Evolutionary conservation across 2,113 vertebrate species (phyloP).

Genomic region (Mastomys coucha): DNA sequence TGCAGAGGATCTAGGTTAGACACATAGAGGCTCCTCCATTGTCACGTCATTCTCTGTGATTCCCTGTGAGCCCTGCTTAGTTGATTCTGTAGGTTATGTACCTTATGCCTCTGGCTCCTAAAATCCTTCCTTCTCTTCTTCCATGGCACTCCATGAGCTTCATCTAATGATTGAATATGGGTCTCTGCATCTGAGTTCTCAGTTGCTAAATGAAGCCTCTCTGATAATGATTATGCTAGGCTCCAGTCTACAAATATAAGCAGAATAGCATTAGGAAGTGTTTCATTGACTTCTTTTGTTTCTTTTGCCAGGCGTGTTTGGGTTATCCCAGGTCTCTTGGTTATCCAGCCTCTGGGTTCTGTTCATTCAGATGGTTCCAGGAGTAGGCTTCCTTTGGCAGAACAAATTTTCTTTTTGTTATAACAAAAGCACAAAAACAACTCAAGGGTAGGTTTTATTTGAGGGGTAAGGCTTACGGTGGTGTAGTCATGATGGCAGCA

Average conservation of each 20-base stretch:
- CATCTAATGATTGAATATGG: neutral
- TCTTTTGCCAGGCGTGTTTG: neutral
- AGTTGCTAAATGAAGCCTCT: too few relatives aligned
- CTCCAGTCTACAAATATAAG: neutral
- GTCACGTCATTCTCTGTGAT: neutral
- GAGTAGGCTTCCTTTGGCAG: neutral
- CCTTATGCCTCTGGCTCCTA: neutral
- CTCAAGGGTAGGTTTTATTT: neutral
- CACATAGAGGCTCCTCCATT: neutral
- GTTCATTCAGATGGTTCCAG: neutral
- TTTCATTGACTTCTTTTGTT: neutral
- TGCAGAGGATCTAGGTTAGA: neutral
- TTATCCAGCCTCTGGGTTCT: neutral
- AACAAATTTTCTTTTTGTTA: neutral
- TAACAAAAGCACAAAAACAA: neutral
- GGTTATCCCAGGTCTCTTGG: neutral
- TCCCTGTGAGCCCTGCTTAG: neutral
- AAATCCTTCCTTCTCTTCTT: neutral
- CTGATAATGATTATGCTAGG: neutral
- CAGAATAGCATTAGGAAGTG: neutral
- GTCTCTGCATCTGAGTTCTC: neutral
- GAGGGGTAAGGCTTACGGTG: neutral
- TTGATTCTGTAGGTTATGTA: neutral
- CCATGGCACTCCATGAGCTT: neutral
- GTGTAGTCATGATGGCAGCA: too few relatives aligned